Base-by-base conservation (phyloP, 37 sponge, comb jelly and placozoan species). In the Theonella swinhoei region DNA sequence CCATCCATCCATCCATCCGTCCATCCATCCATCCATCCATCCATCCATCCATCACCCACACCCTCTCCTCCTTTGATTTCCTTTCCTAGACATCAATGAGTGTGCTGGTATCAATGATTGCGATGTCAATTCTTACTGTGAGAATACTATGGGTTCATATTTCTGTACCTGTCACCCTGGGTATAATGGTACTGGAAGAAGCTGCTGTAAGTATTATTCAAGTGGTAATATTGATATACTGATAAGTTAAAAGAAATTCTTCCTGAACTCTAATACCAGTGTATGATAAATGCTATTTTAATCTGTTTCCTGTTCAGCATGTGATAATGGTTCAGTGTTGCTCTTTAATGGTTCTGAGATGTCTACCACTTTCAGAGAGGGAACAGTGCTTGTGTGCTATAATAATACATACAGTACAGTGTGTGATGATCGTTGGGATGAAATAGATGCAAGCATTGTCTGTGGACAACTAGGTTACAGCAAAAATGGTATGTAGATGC, bases 121-220 rank as follows among this genome's bases (percentile, higher is more conserved):
- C 63, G 79, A 60, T 23, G 26, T 41, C 0, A 77, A 79, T 43
- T 43, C 64, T 17, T 36, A 29, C 4, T 89, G 89, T 83, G 67
- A 28, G 58, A 89, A 89, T 39, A 84, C 84, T 42, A 72, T 66
- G 73, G 89, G 89, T 24, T 68, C 73, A 65, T 83, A 74, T 67
- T 4, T 42, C 2, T 89, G 89, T 40, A 75, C 67, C 19, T 89
- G 89, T 79, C 36, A 47, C 72, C 28, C 75, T 42, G 89, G 84
- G 19, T 89, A 71, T 34, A 36, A 40, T 31, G 74, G 78, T 72
- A 73, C 75, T 72, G 33, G 39, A 42, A 25, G 20, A 42, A 54
- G 40, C 39, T 85, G 85, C 54, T 69, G 85, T 85, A 69, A 80
- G 80, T 19, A 3, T 4, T 25, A 1, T 17, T 29, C 4, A 30